Base-by-base conservation (phyloP, 2,113 vertebrate species). In the Anguilla japonica region DNA sequence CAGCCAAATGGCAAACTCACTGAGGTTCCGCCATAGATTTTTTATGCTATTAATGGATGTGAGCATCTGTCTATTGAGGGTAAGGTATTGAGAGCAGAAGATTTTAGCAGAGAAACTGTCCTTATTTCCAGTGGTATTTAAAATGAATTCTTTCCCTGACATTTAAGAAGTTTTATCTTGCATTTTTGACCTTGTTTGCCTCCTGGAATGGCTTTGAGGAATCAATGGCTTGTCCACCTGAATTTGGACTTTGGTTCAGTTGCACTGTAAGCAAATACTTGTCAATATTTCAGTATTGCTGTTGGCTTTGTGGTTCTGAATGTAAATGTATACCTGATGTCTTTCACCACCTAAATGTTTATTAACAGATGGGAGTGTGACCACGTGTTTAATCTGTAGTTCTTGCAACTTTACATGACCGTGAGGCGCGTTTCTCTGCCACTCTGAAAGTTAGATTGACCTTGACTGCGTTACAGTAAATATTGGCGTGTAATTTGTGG, bases 201-300 rank as follows among this genome's bases (percentile, higher is more conserved):
- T 34, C 78, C 39, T 40, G 78, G 34, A 40, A n/a, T 18, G 34
- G 78, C 39, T 16, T 79, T 40, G 16, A 79, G 34, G 9, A 40
- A 79, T 22, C 6, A 29, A 15, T 2, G 34, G 15, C 14, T 60
- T 60, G 13, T n/a, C 78, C 14, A 71, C 26, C 20, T 71, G 63
- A 71, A 71, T 71, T 71, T 71, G 63, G 63, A 71, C 63, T 71
- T 71, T 71, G 63, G 20, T 71, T 71, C 63, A 60, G 56, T 60
- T 16, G 22, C 26, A n/a, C 63, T n/a, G 26, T 71, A 2, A 2
- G 78, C 5, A 41, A 79, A 39, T 40, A 3, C 34, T 46, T 46
- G 43, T 46, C 43, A 46, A 46, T 9, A 46, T 46, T 5, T 46
- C 7, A 13, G 18, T 15, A 39, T 39, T 5, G 15, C 13, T 20